These are phyloP conservation scores for Speoplatyrhinus poulsoni DNA, from an alignment of 2,113 vertebrate genomes.

Conservation along the genomic window DNA sequence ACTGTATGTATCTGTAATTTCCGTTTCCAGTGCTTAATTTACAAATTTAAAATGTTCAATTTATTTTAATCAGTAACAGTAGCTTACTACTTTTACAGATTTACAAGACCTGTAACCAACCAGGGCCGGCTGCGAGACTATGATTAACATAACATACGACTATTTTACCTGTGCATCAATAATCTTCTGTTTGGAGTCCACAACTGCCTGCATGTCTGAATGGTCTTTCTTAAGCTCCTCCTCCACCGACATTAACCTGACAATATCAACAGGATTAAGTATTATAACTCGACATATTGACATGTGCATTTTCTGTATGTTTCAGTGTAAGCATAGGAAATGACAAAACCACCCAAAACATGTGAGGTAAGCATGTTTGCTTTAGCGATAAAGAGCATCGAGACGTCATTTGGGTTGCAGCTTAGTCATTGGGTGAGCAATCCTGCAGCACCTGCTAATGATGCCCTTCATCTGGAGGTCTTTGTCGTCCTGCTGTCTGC, in stretches of 20 bases:
- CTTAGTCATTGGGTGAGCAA: not conserved
- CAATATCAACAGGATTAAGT: not conserved
- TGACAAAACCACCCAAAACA: not conserved
- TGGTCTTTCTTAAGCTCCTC: slow-evolving; percentile 99
- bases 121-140: not conserved
- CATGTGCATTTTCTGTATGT: not conserved
- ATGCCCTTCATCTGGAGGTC: slow-evolving; percentile 99
- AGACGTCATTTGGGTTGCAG: not conserved
- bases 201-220: slow-evolving; percentile 95
- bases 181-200: slow-evolving; percentile 98
- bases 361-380: too few species aligned
- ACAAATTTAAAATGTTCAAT: not conserved
- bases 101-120: not conserved
- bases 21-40: too few species aligned
- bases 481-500: slow-evolving; percentile 97
- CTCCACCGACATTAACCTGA: slow-evolving; percentile 96
- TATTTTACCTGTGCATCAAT: slow-evolving; percentile 92
- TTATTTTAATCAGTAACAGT: not conserved
- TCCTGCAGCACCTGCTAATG: slow-evolving; percentile 88
- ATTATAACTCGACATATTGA: too few species aligned
- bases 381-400: too few species aligned
- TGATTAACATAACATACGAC: too few species aligned
- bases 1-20: too few species aligned
- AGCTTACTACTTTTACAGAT: too few species aligned
- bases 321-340: not conserved